Evolutionary conservation across 2,888 invertebrate species (phyloP).

Genomic region (Frankliniella fusca): DNA sequence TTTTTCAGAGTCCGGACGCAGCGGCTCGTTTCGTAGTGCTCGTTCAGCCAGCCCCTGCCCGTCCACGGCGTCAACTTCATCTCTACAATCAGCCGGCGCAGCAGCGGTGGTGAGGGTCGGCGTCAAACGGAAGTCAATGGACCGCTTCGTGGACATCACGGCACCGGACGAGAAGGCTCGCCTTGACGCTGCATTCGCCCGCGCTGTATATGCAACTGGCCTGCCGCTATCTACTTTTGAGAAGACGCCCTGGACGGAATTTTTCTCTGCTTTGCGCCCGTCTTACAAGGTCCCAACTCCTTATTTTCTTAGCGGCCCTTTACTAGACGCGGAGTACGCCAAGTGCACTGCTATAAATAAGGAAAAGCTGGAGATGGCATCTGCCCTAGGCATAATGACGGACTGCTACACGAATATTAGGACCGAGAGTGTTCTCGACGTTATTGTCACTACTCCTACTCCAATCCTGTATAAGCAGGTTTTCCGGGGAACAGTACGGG

Average conservation of each 20-base stretch:
- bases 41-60: background rate
- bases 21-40: no score
- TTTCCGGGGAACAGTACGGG: slow-evolving; percentile 9
- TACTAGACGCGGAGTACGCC: background rate
- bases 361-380: background rate
- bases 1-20: no score
- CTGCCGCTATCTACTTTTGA: background rate
- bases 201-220: background rate
- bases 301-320: background rate
- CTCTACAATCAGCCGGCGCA: background rate
- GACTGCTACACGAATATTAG: slow-evolving; percentile 15
- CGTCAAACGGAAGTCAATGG: background rate
- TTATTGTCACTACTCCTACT: background rate
- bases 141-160: background rate
- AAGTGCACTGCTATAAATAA: background rate
- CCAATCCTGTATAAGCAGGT: slow-evolving; percentile 29
- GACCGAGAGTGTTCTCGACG: slow-evolving; percentile 5
- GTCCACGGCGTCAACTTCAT: background rate
- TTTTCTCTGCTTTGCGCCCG: background rate
- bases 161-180: background rate
- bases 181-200: background rate
- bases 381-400: background rate
- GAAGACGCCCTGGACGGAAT: background rate
- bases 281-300: background rate
- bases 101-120: background rate